Base-by-base conservation (phyloP, 2,797 vertebrate genomes). In the Microchirus variegatus region DNA sequence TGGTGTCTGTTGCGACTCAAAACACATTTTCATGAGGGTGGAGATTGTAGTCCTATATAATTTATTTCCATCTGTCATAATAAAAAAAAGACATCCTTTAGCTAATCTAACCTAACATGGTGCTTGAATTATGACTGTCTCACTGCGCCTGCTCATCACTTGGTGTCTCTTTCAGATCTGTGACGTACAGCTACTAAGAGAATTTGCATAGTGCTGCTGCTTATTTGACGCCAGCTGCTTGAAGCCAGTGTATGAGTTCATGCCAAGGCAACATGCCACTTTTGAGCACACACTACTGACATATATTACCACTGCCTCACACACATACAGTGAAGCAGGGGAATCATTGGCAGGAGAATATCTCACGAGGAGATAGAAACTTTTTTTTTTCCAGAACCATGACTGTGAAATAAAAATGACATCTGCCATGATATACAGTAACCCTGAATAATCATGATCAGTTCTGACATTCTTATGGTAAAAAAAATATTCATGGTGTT, bases 201-300 rank as follows among this genome's bases (percentile, higher is more conserved):
- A 31, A 31, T 31, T 31, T 31, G 31, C 31, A 31, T 31, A 31
- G 31, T 31, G 31, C 31, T 31, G 31, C 31, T 31, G 31, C 31
- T 31, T 31, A 31, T 31, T 31, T 31, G 31, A 31, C 31, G 31
- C 31, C 31, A 31, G 5, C 31, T 31, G 31, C 31, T 31, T 38
- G 73, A 22, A 60, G 45, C 22, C 59, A 51, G 22, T 7, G 11
- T 56, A 37, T 54, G 43, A 72, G 49, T 52, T 35, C 35, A 38
- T 31, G 73, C 75, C 78, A 80, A 67, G 74, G 49, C 56, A 41
- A 56, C 66, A 63, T 53, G 67, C 53, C 59, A 41, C 49, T 75
- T 63, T 64, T 70, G 53, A 79, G 61, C 53, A 56, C 62, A 56
- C 35, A 74, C 64, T 74, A 82, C 57, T 67, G 67, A 77, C 74